phyloP scores from a whole-genome alignment of 2,113 vertebrate genomes.

The zebrafish (Danio rerio) region DNA sequence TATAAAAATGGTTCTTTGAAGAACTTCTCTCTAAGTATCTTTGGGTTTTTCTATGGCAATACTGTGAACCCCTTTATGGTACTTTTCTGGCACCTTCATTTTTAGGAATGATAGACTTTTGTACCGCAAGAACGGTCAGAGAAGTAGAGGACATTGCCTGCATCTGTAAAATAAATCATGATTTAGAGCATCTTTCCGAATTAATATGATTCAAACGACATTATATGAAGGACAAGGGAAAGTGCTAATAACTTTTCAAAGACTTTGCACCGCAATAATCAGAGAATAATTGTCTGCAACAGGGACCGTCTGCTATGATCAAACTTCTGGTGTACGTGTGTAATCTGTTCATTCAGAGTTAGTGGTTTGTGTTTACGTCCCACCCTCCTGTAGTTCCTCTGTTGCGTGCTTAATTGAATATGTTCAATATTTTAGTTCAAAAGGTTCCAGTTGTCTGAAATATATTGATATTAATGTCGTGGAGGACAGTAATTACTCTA shows the following conservation, averaged over 20 bases:
- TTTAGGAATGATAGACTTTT: background rate
- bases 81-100: too few relatives aligned
- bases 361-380: background rate
- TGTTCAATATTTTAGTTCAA: slow-evolving; percentile 30
- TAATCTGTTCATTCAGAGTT: background rate
- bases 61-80: too few relatives aligned
- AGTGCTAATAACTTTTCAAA: slow-evolving; percentile 11
- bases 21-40: too few relatives aligned
- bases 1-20: too few relatives aligned
- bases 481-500: slow-evolving; percentile 12
- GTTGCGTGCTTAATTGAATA: slow-evolving; percentile 26
- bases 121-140: background rate
- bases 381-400: background rate
- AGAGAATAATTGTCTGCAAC: slow-evolving; percentile 14
- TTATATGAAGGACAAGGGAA: background rate
- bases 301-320: slow-evolving; percentile 2
- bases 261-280: slow-evolving; percentile 3
- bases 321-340: background rate
- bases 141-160: background rate
- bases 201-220: slow-evolving; percentile 11
- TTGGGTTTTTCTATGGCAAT: too few relatives aligned
- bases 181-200: slow-evolving; percentile 16
- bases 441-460: slow-evolving; percentile 21
- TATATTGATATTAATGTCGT: slow-evolving; percentile 38
- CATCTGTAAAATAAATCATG: background rate